Evolutionary conservation across 2,797 vertebrate genomes (phyloP).

Genomic region (Odontamblyopus lacepedii): DNA sequence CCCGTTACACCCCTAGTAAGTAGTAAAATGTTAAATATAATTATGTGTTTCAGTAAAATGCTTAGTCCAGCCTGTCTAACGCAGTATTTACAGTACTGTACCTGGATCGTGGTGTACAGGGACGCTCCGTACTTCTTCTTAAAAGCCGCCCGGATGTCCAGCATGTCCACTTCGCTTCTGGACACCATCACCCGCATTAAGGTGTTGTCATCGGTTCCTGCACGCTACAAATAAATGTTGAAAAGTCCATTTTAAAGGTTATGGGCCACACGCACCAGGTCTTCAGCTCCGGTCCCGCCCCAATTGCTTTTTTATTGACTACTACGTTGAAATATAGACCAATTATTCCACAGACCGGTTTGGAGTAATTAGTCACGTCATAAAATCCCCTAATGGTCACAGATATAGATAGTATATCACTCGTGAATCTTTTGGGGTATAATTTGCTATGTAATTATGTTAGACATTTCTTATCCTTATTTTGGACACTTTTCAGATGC

Average conservation of each 20-base stretch:
- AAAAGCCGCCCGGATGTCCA: slow-evolving; percentile 86
- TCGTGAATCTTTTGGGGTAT: neutral
- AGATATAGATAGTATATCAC: neutral
- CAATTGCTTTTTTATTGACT: neutral
- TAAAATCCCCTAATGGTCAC: neutral
- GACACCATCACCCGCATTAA: slow-evolving; percentile 91
- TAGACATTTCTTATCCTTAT: too few relatives aligned
- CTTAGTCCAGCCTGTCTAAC: too few relatives aligned
- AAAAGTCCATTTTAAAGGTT: neutral
- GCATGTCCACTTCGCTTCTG: slow-evolving; percentile 91
- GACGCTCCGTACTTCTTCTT: slow-evolving; percentile 85
- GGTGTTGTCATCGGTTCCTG: slow-evolving; percentile 90
- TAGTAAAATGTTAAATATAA: too few relatives aligned
- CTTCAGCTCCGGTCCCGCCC: neutral
- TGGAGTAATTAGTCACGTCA: neutral
- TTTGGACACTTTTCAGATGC: neutral
- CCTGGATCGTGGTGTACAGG: slow-evolving; percentile 88
- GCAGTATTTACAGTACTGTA: slow-evolving; percentile 33
- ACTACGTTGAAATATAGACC: neutral
- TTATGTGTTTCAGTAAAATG: too few relatives aligned
- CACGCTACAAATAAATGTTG: slow-evolving; percentile 69
- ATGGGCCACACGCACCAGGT: neutral
- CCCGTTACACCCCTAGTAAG: too few relatives aligned
- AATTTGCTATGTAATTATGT: too few relatives aligned
- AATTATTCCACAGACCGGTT: neutral